Evolutionary conservation across 1,140 invertebrate species (phyloP), one percentile per base, ranked within the genome.

Genomic region (Himalopsyche phryganea): DNA sequence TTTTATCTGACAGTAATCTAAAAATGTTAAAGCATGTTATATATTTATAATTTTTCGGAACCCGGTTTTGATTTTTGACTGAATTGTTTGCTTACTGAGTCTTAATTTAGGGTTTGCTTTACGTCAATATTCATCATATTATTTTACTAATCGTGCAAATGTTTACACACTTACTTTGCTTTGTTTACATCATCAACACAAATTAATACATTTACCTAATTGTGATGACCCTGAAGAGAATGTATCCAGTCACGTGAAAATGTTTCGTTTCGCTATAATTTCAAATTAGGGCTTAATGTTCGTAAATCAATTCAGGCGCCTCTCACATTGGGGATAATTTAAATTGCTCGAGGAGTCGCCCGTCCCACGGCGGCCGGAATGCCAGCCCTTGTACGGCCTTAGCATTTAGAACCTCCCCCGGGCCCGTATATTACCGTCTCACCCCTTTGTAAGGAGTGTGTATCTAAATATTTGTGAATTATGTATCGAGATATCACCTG

Each of bases 261-360:
- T 14, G 19, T 36, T 2, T 18, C 13, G n/a, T 32, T 49, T 57
- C 17, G 14, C 23, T 46, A 57, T 48, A 32, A 57, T 48, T 57
- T 36, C n/a, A 41, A 57, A 49, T 57, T 57, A 57, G 45, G 45
- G 46, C 46, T 57, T 49, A 57, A 49, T 57, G 45, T 57, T 57
- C 54, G 45, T 57, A 57, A 57, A 57, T 57, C 54, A 57, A 57
- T 57, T 57, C 23, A 17, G 11, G 52, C 13, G 20, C 23, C 32
- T 38, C 32, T 38, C 18, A 17, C 33, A 55, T 55, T 46, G 23
- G 23, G 52, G 41, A 55, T 55, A 46, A 46, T 55, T 55, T 55
- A 55, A 55, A 55, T 55, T 55, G 42, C 52, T 45, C 13, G 11
- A 28, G 35, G 44, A 15, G 52, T 46, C 19, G 14, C 15, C 23